A percentile compares a stretch with the other conserved stretches of the same genome.
These are phyloP conservation scores for Boloria euphrosyne DNA, from an alignment of 2,888 invertebrate species.

Conservation along the genomic window DNA sequence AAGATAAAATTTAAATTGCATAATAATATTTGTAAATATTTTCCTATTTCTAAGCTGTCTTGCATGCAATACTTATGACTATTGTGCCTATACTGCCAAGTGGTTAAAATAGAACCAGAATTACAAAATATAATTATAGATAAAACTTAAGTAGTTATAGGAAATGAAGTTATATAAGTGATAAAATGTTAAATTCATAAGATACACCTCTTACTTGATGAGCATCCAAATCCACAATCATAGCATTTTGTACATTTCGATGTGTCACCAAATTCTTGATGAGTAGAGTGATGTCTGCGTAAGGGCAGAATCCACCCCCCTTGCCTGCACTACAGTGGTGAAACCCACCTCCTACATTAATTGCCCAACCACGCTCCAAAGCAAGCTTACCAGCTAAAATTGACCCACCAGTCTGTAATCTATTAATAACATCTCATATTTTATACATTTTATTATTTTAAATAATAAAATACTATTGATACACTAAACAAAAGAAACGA, in stretches of 20 bases:
- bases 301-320: slow-evolving; percentile 95
- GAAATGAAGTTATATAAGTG: too few relatives aligned
- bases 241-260: slow-evolving; percentile 84
- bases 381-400: slow-evolving; percentile 92
- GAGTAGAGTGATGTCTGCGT: slow-evolving; percentile 93
- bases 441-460: too few relatives aligned
- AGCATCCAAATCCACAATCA: slow-evolving; percentile 96
- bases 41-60: too few relatives aligned
- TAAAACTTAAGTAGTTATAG: too few relatives aligned
- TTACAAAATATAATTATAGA: too few relatives aligned
- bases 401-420: slow-evolving; percentile 91
- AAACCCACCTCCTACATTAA: slow-evolving; percentile 95
- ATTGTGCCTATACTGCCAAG: too few relatives aligned
- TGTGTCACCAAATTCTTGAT: slow-evolving; percentile 85
- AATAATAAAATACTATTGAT: not conserved
- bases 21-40: too few relatives aligned
- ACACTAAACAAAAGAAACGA: not conserved
- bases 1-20: too few relatives aligned
- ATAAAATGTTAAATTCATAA: not conserved
- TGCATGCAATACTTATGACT: too few relatives aligned
- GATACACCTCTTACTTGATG: slow-evolving; percentile 85
- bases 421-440: slow-evolving; percentile 47
- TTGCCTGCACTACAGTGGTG: slow-evolving; percentile 90
- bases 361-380: slow-evolving; percentile 91
- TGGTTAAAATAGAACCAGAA: too few relatives aligned